Conservation (phyloP, 2,888 invertebrate species). For the Ochlodes sylvanus region DNA sequence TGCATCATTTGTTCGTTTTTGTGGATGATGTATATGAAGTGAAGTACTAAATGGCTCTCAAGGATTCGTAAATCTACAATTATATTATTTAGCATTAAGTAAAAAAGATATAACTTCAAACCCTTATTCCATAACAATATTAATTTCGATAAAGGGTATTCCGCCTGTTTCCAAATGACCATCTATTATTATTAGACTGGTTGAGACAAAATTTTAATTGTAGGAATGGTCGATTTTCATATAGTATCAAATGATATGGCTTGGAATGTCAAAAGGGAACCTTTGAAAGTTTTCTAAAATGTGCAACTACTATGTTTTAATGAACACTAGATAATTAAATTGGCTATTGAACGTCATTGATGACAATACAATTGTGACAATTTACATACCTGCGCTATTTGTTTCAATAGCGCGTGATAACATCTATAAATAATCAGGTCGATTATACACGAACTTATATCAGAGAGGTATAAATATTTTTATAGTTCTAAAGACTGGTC, state of each 20-base stretch:
- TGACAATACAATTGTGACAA: neutral
- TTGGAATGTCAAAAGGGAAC: constrained; percentile 2
- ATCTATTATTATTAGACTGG: constrained; percentile 69
- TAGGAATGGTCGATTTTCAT: constrained; percentile 42
- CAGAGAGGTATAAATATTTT: too few species aligned
- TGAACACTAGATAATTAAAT: constrained; percentile 7
- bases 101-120: constrained; percentile 56
- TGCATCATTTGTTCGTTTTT: constrained; percentile 60
- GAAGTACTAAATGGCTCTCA: constrained; percentile 77
- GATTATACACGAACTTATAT: neutral
- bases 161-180: constrained; percentile 70
- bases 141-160: constrained; percentile 57
- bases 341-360: constrained; percentile 30
- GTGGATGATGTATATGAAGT: constrained; percentile 6
- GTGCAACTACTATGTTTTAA: constrained; percentile 5
- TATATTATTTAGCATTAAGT: constrained; percentile 74
- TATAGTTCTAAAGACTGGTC: neutral
- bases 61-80: constrained; percentile 59
- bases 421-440: constrained; percentile 5
- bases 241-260: constrained; percentile 23
- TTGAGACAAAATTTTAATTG: constrained; percentile 47
- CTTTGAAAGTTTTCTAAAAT: neutral
- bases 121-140: constrained; percentile 60
- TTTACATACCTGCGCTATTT: neutral
- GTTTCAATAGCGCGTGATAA: neutral